These are phyloP conservation scores for Parnassius smintheus DNA, from an alignment of 2,888 invertebrate species.

Conservation along the genomic window DNA sequence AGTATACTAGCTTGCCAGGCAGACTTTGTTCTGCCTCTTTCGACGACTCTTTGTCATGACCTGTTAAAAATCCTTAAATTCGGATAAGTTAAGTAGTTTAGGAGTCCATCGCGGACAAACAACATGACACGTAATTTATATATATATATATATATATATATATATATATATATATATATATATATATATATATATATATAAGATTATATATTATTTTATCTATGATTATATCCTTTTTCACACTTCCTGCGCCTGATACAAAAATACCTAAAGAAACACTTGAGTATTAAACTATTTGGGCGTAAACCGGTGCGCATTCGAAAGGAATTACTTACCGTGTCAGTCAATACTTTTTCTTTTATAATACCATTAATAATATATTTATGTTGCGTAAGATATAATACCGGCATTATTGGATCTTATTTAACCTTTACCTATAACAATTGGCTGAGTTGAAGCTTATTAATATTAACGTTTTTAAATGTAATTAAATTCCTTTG, in stretches of 20 bases:
- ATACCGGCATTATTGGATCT: slow-evolving; percentile 7
- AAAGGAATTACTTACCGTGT: slow-evolving; percentile 63
- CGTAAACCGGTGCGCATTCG: slow-evolving; percentile 60
- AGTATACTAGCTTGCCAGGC: too few relatives aligned
- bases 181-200: too few relatives aligned
- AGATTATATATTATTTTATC: too few relatives aligned
- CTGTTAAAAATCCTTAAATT: too few relatives aligned
- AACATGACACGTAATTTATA: too few relatives aligned
- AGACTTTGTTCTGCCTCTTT: too few relatives aligned
- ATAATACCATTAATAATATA: slow-evolving; percentile 59
- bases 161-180: too few relatives aligned
- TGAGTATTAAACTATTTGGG: slow-evolving; percentile 54
- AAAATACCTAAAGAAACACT: slow-evolving; percentile 47
- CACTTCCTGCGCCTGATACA: slow-evolving; percentile 26
- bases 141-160: too few relatives aligned
- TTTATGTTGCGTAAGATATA: slow-evolving; percentile 40
- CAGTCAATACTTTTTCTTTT: slow-evolving; percentile 72
- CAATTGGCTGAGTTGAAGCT: slow-evolving; percentile 39
- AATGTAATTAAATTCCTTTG: slow-evolving; percentile 20
- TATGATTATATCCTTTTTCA: slow-evolving; percentile 34
- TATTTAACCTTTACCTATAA: slow-evolving; percentile 49
- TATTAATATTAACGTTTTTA: slow-evolving; percentile 35
- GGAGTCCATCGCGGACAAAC: too few relatives aligned
- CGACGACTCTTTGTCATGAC: too few relatives aligned
- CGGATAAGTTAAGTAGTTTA: too few relatives aligned